Conservation (phyloP, 1,140 invertebrate genomes). For the Sycophila sp. region DNA sequence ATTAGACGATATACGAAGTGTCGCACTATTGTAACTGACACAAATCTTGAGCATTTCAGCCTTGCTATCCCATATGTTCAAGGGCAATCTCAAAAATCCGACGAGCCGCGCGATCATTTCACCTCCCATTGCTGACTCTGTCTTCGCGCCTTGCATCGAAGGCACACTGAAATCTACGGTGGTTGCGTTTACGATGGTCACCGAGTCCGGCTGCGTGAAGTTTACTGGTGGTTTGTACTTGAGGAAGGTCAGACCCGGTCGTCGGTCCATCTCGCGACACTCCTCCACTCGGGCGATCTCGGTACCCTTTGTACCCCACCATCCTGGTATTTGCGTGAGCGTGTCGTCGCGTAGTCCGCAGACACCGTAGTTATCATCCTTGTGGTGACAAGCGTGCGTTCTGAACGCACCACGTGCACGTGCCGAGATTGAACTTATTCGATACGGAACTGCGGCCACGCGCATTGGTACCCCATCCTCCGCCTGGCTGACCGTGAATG, state of each 20-base stretch:
- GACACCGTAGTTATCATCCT: conserved; percentile 85
- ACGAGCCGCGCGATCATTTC: conserved; percentile 79
- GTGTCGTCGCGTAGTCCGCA: conserved; percentile 81
- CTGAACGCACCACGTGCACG: conserved; percentile 93
- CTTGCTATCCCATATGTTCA: conserved; percentile 72
- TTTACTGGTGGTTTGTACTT: conserved; percentile 89
- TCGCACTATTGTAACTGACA: conserved; percentile 76
- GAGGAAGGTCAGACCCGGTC: conserved; percentile 88
- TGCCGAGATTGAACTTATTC: conserved; percentile 77
- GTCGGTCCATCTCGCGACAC: conserved; percentile 81
- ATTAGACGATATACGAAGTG: conserved; percentile 66
- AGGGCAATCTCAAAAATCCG: conserved; percentile 83
- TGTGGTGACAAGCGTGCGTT: conserved; percentile 89
- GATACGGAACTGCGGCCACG: conserved; percentile 72
- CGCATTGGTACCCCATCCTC: conserved; percentile 62
- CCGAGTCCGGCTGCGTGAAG: conserved; percentile 85
- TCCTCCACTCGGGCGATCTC: conserved; percentile 81
- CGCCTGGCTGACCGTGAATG: conserved; percentile 72
- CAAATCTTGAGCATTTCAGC: conserved; percentile 78
- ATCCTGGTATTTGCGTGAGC: conserved; percentile 80
- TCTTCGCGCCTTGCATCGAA: conserved; percentile 70
- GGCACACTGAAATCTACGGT: conserved; percentile 79
- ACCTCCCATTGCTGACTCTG: conserved; percentile 74
- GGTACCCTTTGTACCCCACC: conserved; percentile 88
- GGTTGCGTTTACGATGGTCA: conserved; percentile 85